Evolutionary conservation across 1,140 invertebrate genomes (phyloP).

Genomic region (Gryon sp.): DNA sequence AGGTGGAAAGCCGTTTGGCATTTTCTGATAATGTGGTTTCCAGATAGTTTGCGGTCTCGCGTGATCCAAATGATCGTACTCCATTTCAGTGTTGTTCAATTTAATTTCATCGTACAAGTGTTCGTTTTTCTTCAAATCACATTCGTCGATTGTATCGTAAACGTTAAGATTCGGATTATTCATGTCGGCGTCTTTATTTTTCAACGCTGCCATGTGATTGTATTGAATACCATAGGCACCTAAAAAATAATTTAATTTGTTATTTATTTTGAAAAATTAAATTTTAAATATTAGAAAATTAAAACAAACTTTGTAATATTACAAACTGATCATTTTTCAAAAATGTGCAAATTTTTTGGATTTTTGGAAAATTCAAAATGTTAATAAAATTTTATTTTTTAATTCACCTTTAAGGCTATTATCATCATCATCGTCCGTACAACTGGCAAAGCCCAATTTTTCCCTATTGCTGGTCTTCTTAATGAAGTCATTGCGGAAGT

Average conservation of each 20-base stretch:
- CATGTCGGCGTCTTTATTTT: constrained; percentile 90
- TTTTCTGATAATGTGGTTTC: constrained; percentile 91
- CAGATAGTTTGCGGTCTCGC: constrained; percentile 88
- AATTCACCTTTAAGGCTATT: constrained; percentile 76
- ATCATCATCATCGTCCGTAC: constrained; percentile 77
- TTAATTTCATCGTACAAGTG: constrained; percentile 96
- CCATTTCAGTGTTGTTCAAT: constrained; percentile 87
- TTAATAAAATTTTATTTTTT: too few relatives aligned
- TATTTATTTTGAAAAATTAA: neutral
- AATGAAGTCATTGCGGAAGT: constrained; percentile 85
- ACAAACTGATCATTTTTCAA: too few relatives aligned
- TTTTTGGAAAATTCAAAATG: too few relatives aligned
- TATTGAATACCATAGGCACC: constrained; percentile 80
- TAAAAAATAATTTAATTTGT: constrained; percentile 63
- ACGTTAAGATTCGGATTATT: constrained; percentile 90
- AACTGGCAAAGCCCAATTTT: constrained; percentile 65
- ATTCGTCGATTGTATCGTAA: constrained; percentile 89
- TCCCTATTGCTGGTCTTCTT: constrained; percentile 77
- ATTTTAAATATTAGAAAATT: constrained; percentile 10
- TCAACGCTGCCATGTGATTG: constrained; percentile 82
- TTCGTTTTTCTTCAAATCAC: constrained; percentile 86
- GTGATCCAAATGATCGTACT: constrained; percentile 94
- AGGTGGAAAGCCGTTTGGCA: constrained; percentile 82
- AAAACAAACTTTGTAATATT: too few relatives aligned
- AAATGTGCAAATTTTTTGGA: too few relatives aligned